Evolutionary conservation across 2,797 vertebrate species (phyloP), one percentile per base, ranked within the genome.

Genomic region (Allobates femoralis): DNA sequence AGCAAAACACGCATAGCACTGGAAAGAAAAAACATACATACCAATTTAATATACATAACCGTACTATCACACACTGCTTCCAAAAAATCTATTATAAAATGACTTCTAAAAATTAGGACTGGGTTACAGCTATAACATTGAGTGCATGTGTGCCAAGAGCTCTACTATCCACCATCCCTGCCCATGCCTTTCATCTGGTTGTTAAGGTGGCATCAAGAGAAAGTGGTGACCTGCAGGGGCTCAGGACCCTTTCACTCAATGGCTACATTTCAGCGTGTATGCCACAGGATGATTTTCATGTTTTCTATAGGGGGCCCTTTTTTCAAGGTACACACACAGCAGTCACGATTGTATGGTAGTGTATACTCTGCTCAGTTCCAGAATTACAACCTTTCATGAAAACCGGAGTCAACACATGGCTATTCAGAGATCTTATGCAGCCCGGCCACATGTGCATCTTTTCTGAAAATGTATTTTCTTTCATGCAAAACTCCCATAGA

Each of bases 1-100:
- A 99, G 92, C 89, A 99, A 93, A 55, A 99, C 98, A 7, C 98
- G 96, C 98, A 99, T 99, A 83, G 98, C 98, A 90, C 98, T 99
- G 88, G 89, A 93, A 89, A 83, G 84, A 1, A 79, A 0, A 34
- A 50, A 83, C 85, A n/a, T 5, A 5, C 87, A 16, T 16, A 0
- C 7, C 41, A 30, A 11, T 84, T 56, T 12, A 51, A 56, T 71
- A 32, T 28, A 37, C 30, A 58, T 23, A 4, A 30, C 18, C 41
- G 3, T 60, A 51, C 2, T 51, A 12, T 7, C 50, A 12, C 15
- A 5, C 15, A 16, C 51, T 53, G 16, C 15, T 53, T 53, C 1
- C 51, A 18, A 53, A 53, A 18, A 15, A 15, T 53, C 3, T 53
- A 12, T 53, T 53, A 53, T 53, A 53, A 18, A 3, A 53, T 0